Percentiles rank a stretch among this genome's conserved stretches.
Evolutionary conservation across 2,888 invertebrate species (phyloP).

Genomic region (Cephus nigrinus): DNA sequence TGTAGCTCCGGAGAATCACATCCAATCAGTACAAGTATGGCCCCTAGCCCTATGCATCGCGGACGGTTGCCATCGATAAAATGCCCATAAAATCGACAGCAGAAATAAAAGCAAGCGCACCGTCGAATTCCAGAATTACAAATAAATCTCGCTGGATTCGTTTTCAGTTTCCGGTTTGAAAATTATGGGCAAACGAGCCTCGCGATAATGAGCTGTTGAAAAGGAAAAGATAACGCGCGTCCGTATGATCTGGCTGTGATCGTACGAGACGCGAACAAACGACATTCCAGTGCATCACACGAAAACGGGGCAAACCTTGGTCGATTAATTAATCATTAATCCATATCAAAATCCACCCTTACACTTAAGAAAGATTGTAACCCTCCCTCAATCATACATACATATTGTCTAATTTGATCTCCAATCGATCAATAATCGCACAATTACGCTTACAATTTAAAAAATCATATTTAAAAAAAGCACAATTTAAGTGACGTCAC

Average conservation of each 20-base stretch:
- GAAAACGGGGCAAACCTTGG: neutral
- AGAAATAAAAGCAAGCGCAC: neutral
- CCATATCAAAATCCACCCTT: neutral
- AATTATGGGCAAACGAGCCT: neutral
- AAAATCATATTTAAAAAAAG: conserved; percentile 4
- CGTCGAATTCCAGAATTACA: neutral
- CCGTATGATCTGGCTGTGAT: neutral
- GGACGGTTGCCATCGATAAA: neutral
- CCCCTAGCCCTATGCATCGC: neutral
- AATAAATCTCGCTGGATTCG: neutral
- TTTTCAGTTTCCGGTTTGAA: neutral
- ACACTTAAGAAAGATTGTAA: neutral
- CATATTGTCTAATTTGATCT: neutral
- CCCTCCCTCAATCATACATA: neutral
- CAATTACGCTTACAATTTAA: conserved; percentile 4
- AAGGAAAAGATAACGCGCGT: neutral
- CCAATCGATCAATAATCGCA: neutral
- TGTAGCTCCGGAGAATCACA: neutral
- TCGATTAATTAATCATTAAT: neutral
- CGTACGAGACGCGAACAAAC: neutral
- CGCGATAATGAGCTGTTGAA: neutral
- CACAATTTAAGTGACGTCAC: conserved; percentile 31
- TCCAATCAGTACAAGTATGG: neutral
- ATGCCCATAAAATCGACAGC: neutral
- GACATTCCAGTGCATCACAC: neutral